Percentiles rank a stretch among this genome's conserved stretches.
Evolutionary conservation across 37 sponge, comb jelly and placozoan genomes (phyloP).

Genomic region (Hexactinellida sp.): DNA sequence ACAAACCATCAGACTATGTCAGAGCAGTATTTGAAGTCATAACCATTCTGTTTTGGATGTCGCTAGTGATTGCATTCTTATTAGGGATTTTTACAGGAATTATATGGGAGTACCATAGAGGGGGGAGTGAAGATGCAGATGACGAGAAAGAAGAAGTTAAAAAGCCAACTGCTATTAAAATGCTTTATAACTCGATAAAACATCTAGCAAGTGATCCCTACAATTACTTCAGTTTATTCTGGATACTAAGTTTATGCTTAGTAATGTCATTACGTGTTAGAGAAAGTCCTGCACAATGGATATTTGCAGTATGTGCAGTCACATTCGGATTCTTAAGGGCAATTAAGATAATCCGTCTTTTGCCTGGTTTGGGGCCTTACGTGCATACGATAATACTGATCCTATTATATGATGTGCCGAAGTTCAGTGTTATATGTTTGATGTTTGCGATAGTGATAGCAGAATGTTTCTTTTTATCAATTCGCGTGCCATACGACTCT

Average conservation of each 20-base stretch:
- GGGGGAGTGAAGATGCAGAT: neutral
- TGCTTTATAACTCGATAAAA: neutral
- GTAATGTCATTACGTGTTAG: neutral
- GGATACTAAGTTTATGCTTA: neutral
- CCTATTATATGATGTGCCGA: neutral
- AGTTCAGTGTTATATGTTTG: neutral
- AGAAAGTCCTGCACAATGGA: conserved; percentile 8
- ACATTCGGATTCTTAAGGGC: neutral
- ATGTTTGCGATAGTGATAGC: neutral
- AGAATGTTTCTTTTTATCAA: neutral
- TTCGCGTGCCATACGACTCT: neutral
- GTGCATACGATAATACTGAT: neutral
- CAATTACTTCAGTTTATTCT: neutral
- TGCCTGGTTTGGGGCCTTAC: neutral
- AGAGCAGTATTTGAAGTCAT: neutral
- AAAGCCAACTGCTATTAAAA: neutral
- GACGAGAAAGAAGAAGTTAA: neutral
- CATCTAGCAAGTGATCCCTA: neutral
- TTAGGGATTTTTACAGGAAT: neutral
- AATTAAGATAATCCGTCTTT: neutral
- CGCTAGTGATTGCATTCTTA: neutral
- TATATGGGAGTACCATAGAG: neutral
- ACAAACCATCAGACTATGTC: neutral
- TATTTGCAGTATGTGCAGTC: neutral
- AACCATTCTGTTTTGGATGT: neutral